phyloP scores from a whole-genome alignment of 2,113 vertebrate genomes.

The Thunnus maccoyii region DNA sequence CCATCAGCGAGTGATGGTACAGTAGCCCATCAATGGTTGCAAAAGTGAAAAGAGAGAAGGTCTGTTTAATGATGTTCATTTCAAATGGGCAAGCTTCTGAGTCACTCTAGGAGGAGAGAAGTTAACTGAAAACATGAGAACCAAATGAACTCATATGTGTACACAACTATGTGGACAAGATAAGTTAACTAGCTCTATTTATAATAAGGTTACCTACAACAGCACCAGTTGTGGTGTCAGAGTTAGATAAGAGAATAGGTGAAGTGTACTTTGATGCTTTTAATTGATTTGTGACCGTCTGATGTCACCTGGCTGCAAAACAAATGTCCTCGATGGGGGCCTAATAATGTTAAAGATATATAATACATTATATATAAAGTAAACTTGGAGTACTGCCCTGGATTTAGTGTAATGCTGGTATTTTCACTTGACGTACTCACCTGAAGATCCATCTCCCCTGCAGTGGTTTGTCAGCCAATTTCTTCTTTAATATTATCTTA shows the following conservation, averaged over 20 bases:
- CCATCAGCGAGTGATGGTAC: background rate
- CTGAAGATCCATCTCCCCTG: background rate
- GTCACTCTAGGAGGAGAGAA: background rate
- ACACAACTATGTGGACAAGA: background rate
- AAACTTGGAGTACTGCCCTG: too few relatives aligned
- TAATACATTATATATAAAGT: too few relatives aligned
- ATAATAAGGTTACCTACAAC: background rate
- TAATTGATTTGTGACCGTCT: too few relatives aligned
- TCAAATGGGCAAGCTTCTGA: background rate
- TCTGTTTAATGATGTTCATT: slow-evolving; percentile 7
- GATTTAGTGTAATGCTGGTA: too few relatives aligned
- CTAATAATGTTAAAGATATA: too few relatives aligned
- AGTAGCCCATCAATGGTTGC: background rate
- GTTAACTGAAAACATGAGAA: background rate
- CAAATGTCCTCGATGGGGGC: too few relatives aligned
- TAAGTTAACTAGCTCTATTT: background rate
- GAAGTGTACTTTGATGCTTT: too few relatives aligned
- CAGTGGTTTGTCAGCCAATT: background rate
- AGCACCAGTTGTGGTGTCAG: too few relatives aligned
- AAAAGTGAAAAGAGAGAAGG: background rate
- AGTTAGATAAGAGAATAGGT: too few relatives aligned
- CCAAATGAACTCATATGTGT: background rate
- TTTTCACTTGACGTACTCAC: background rate
- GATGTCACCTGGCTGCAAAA: too few relatives aligned
- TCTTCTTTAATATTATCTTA: background rate